A percentile compares a stretch with the other conserved stretches of the same genome.
Evolutionary conservation across 2,797 vertebrate species (phyloP).

Genomic region (Ctenopoma kingsleyae): DNA sequence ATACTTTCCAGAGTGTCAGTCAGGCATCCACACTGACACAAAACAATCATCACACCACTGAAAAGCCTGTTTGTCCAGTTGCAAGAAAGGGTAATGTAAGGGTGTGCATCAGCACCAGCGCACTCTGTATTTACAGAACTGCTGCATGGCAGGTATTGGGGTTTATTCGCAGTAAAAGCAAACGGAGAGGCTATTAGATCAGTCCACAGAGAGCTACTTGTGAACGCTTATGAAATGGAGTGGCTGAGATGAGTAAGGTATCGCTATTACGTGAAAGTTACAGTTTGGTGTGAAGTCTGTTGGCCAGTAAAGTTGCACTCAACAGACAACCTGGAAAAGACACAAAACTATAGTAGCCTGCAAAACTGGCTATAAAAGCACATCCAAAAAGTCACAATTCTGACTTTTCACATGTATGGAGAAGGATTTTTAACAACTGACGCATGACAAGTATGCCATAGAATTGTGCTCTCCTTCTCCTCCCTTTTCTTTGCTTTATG

Average conservation of each 20-base stretch:
- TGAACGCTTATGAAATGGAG: slow-evolving; percentile 72
- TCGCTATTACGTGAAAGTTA: slow-evolving; percentile 79
- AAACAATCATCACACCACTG: slow-evolving; percentile 20
- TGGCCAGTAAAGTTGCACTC: slow-evolving; percentile 64
- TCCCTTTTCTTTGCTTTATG: slow-evolving; percentile 12
- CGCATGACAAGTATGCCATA: background rate
- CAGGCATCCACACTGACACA: slow-evolving; percentile 44
- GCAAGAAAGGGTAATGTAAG: slow-evolving; percentile 57
- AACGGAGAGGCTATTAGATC: slow-evolving; percentile 67
- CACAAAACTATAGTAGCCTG: slow-evolving; percentile 31
- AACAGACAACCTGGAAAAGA: slow-evolving; percentile 52
- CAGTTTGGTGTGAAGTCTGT: slow-evolving; percentile 82
- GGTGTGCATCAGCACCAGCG: slow-evolving; percentile 56
- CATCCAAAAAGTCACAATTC: slow-evolving; percentile 7
- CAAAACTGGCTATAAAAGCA: slow-evolving; percentile 5
- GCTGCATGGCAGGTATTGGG: slow-evolving; percentile 39
- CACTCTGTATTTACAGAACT: slow-evolving; percentile 50
- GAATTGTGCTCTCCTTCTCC: background rate
- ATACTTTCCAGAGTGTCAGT: slow-evolving; percentile 14
- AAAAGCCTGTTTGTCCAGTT: slow-evolving; percentile 81
- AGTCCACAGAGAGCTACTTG: slow-evolving; percentile 63
- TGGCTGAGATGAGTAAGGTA: slow-evolving; percentile 70
- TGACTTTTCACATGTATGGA: background rate
- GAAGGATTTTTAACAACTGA: background rate
- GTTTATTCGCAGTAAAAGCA: slow-evolving; percentile 60